Evolutionary conservation across 2,797 vertebrate species (phyloP), one percentile per base, ranked within the genome.

Genomic region (Sebastes vulpes): DNA sequence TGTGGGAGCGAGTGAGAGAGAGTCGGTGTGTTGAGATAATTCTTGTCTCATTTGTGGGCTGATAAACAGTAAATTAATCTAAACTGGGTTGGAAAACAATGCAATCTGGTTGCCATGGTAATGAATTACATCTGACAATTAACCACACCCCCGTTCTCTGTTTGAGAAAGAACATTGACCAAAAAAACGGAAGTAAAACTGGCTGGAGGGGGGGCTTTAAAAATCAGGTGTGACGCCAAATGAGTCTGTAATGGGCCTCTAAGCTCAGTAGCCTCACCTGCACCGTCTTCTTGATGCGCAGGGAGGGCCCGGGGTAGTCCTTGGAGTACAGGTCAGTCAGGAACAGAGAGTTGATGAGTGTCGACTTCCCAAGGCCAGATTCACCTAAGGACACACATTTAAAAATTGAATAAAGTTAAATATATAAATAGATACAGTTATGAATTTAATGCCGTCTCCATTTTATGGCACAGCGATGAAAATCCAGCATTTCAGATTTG

Each of bases 311-410:
- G 0, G 96, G 96, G 81, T 96, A 96, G 52, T 97, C 96, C 92
- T 96, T 96, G 60, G 96, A 97, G 92, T 97, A 97, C 28, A 97
- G 86, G 79, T 97, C 96, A 4, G 96, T 97, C 77, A 97, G 93
- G 89, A 97, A 97, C 72, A 97, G 92, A 10, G 96, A 96, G 89
- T 97, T 97, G 84, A 97, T 97, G 56, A 97, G 95, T 0, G 96
- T 97, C 2, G 96, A 97, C 81, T 97, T 97, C 9, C 96, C 96
- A 50, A 97, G 93, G 67, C 96, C 96, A 60, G 96, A 97, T 73
- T 97, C 96, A 75, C 96, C 96, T 97, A 71, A 74, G 66, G 69
- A 90, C n/a, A 88, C 20, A 81, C 54, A 85, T 26, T 26, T 29
- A 63, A 9, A 74, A 12, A 58, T 29, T 25, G 1, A 20, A 32